A percentile compares a stretch with the other conserved stretches of the same genome.
Conservation (phyloP, 1,140 invertebrate genomes). For the Hetaerina americana region DNA sequence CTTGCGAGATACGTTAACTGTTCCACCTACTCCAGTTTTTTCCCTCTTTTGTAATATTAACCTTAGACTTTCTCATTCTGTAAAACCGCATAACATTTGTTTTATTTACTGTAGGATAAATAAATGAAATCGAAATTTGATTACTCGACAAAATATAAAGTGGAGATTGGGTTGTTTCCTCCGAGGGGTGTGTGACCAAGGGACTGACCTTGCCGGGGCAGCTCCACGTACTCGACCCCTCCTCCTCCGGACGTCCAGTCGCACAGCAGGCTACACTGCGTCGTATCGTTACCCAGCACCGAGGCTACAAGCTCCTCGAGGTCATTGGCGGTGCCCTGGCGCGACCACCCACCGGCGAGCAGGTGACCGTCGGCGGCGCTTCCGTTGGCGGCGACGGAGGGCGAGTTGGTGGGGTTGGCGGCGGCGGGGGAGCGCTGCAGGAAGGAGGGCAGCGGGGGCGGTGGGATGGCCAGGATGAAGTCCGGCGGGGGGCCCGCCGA, state of each 20-base stretch:
- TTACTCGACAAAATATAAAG: too few relatives aligned
- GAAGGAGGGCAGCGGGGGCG: constrained; percentile 61
- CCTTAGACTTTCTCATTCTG: too few relatives aligned
- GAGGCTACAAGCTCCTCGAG: background rate
- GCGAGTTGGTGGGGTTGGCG: constrained; percentile 20
- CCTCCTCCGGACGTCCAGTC: constrained; percentile 28
- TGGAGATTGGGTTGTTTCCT: constrained; percentile 19
- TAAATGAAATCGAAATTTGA: too few relatives aligned
- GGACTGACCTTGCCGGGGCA: constrained; percentile 50
- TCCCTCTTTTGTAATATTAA: too few relatives aligned
- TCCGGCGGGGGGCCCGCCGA: constrained; percentile 56
- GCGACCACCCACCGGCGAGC: constrained; percentile 39
- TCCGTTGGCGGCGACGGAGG: constrained; percentile 26
- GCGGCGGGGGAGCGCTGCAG: constrained; percentile 34
- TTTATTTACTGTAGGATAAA: too few relatives aligned
- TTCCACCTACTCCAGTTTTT: too few relatives aligned
- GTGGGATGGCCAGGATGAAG: constrained; percentile 63
- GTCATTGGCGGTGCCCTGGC: constrained; percentile 21
- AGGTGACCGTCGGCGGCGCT: constrained; percentile 27
- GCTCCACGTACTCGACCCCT: constrained; percentile 57
- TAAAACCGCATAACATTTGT: too few relatives aligned
- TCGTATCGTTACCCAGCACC: constrained; percentile 28
- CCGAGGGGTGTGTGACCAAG: constrained; percentile 6
- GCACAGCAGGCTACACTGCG: constrained; percentile 29
- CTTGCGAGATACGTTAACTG: too few relatives aligned